These are phyloP conservation scores for Ianthella basta DNA, from an alignment of 37 sponge, comb jelly and placozoan genomes.

Conservation along the genomic window DNA sequence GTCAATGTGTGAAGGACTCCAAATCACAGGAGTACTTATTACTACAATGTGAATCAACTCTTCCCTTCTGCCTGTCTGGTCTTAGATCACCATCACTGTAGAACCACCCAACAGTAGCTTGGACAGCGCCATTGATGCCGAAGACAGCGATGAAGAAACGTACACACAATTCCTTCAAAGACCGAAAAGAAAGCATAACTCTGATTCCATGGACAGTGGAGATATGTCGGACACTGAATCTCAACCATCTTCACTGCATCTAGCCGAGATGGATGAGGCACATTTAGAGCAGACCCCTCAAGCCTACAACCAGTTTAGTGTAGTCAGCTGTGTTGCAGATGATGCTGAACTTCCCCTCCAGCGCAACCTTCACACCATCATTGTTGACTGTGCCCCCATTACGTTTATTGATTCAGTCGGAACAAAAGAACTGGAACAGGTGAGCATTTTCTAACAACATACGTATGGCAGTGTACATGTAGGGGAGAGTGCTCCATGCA, in stretches of 20 bases:
- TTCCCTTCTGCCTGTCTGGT: neutral
- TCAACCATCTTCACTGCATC: conserved; percentile 7
- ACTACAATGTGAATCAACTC: too few relatives aligned
- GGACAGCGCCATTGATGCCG: conserved; percentile 18
- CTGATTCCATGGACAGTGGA: conserved; percentile 26
- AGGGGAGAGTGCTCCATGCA: neutral
- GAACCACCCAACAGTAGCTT: neutral
- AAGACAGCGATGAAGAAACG: neutral
- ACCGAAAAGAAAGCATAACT: neutral
- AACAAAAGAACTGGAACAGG: conserved; percentile 56
- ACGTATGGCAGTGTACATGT: neutral
- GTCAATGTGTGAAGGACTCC: too few relatives aligned
- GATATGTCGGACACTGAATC: conserved; percentile 24
- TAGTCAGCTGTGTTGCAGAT: conserved; percentile 31
- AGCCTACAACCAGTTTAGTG: neutral
- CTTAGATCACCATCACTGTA: neutral
- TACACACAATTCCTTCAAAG: neutral
- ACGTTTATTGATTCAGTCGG: conserved; percentile 76
- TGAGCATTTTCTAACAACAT: neutral
- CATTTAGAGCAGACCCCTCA: too few relatives aligned
- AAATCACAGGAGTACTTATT: too few relatives aligned
- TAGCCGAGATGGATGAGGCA: conserved; percentile 3
- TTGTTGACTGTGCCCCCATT: conserved; percentile 82
- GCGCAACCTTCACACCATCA: conserved; percentile 67
- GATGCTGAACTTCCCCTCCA: conserved; percentile 29